Base-by-base conservation (phyloP, 2,888 invertebrate genomes). In the Dicycla oo region DNA sequence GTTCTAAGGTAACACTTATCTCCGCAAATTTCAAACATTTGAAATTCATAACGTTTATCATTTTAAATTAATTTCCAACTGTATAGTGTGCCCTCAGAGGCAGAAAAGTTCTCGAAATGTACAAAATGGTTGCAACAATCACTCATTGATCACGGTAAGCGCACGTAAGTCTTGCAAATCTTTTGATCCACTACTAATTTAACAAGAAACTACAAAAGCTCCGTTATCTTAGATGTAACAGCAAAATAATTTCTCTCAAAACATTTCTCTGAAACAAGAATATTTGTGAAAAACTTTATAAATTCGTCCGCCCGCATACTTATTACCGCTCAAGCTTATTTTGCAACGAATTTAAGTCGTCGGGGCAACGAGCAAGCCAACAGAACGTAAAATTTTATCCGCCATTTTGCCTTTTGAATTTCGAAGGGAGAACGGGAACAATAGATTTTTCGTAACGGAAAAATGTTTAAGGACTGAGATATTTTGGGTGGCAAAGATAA, bases 401-500 rank as follows among this genome's bases (percentile, higher is more conserved):
- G 34, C 78, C 71, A 83, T 83, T 83, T 81, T 83, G 81, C 78
- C 85, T 73, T 83, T 79, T 81, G 66, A 81, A 81, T 74, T 78
- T 81, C 75, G 74, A 70, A 82, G 56, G 61, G 70, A 71, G 62
- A 74, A 61, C 23, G 47, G 23, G 69, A 74, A 85, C 79, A 85
- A 84, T 79, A 75, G 78, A 78, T 77, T 75, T 81, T 76, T 72
- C 54, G 69, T 74, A 75, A 71, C 83, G 85, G 69, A 78, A 78
- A 79, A 85, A 85, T 81, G 72, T 81, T 81, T 62, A 60, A 61
- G 69, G 70, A 51, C 68, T 67, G 73, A 63, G 73, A 73, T 75
- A 78, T 83, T 75, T 70, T 20, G 64, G 62, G 60, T 45, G 20
- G 60, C 54, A 43, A 23, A 82, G 85, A 85, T 82, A 82, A 83